These are phyloP conservation scores for Drosophila testacea DNA, from an alignment of 2,888 invertebrate species.

Conservation along the genomic window DNA sequence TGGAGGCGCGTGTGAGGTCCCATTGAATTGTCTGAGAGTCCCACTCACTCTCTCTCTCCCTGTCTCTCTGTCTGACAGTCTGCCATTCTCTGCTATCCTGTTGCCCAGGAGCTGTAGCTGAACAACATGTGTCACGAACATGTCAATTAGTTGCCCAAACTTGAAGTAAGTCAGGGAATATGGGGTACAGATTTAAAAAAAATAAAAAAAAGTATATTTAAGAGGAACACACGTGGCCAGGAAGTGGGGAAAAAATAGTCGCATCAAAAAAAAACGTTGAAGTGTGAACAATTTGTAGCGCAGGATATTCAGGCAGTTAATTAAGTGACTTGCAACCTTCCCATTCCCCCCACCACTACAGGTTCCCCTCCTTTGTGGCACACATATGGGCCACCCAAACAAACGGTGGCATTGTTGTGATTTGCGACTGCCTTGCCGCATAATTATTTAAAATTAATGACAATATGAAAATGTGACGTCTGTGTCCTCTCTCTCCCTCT, in stretches of 20 bases:
- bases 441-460: constrained; percentile 81
- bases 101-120: constrained; percentile 48
- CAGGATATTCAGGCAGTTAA: constrained; percentile 73
- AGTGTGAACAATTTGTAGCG: constrained; percentile 81
- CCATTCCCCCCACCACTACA: not conserved
- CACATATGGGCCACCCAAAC: constrained; percentile 74
- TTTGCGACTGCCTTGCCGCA: constrained; percentile 60
- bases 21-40: constrained; percentile 1
- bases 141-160: constrained; percentile 77
- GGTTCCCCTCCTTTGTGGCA: constrained; percentile 6
- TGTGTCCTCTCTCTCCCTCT: not conserved
- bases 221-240: constrained; percentile 51
- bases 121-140: constrained; percentile 80
- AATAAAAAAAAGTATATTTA: constrained; percentile 3
- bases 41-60: not conserved
- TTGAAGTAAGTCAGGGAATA: constrained; percentile 15
- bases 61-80: not conserved
- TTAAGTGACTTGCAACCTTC: constrained; percentile 55
- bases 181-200: constrained; percentile 33
- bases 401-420: constrained; percentile 66
- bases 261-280: constrained; percentile 71
- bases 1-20: constrained; percentile 73
- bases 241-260: constrained; percentile 15
- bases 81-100: constrained; percentile 12
- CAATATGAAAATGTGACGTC: constrained; percentile 68